Conservation (phyloP, 2,113 vertebrate species). For the Salvator merianae region DNA sequence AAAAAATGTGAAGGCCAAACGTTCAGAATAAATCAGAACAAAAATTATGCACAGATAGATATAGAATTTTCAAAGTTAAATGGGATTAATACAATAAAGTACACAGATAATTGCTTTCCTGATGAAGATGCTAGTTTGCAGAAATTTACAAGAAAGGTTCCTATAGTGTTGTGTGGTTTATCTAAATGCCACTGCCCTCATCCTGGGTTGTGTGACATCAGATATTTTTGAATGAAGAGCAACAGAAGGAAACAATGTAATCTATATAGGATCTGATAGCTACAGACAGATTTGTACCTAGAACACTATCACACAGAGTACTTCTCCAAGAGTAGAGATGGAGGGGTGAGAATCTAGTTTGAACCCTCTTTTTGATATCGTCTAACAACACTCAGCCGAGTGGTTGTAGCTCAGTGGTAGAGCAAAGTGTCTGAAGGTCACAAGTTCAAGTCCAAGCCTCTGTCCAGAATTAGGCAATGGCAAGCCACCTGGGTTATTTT, state of each 20-base stretch:
- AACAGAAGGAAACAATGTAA: neutral
- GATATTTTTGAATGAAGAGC: neutral
- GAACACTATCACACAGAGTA: no score
- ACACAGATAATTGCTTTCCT: neutral
- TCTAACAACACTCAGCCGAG: no score
- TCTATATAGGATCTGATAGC: neutral
- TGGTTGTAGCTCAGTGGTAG: no score
- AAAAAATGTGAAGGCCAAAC: neutral
- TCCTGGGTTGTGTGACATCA: neutral
- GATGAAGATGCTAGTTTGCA: neutral
- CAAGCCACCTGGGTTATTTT: no score
- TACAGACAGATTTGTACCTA: neutral
- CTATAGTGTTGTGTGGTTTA: neutral
- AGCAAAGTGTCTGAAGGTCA: no score
- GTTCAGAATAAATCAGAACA: neutral
- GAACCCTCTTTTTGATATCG: no score
- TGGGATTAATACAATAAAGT: neutral
- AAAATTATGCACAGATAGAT: neutral
- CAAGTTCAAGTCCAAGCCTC: no score
- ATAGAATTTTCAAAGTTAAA: neutral
- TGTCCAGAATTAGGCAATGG: no score
- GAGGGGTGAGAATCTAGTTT: no score
- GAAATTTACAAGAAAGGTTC: neutral
- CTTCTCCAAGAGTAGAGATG: no score
- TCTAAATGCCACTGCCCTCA: neutral